These are phyloP conservation scores for Auanema sp. DNA, from an alignment of 2,888 invertebrate species.

Conservation along the genomic window DNA sequence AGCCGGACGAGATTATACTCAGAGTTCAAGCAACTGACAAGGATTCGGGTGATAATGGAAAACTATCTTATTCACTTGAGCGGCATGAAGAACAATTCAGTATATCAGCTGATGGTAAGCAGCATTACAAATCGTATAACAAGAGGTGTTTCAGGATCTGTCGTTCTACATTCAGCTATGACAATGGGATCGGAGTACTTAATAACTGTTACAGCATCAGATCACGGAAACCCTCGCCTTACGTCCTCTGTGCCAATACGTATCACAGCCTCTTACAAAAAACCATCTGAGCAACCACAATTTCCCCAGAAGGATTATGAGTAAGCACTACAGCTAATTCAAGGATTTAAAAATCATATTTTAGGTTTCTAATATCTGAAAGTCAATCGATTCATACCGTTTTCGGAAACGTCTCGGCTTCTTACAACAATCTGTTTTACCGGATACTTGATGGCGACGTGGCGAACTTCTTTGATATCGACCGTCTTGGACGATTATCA, in stretches of 20 bases:
- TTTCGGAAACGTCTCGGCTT: slow-evolving; percentile 29
- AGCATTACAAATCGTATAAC: background rate
- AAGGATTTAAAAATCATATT: background rate
- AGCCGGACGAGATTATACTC: slow-evolving; percentile 71
- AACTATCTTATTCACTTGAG: slow-evolving; percentile 70
- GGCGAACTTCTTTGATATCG: slow-evolving; percentile 24
- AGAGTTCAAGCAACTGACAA: slow-evolving; percentile 91
- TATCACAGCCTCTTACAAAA: slow-evolving; percentile 23
- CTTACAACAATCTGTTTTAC: slow-evolving; percentile 21
- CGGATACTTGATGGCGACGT: slow-evolving; percentile 28
- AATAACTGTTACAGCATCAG: slow-evolving; percentile 41
- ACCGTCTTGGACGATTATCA: slow-evolving; percentile 30
- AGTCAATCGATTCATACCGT: slow-evolving; percentile 17
- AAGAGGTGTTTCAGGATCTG: slow-evolving; percentile 5
- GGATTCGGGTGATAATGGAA: slow-evolving; percentile 88
- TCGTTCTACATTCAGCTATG: slow-evolving; percentile 9
- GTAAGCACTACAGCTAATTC: background rate
- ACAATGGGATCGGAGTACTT: slow-evolving; percentile 27
- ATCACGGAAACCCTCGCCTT: slow-evolving; percentile 41
- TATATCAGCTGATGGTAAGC: background rate
- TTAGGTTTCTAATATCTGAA: slow-evolving; percentile 32
- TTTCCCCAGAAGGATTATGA: slow-evolving; percentile 12
- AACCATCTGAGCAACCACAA: background rate
- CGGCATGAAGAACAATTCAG: slow-evolving; percentile 9
- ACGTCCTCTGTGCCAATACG: slow-evolving; percentile 28